Evolutionary conservation across 2,113 vertebrate species (phyloP).

Genomic region (Poecile atricapillus): DNA sequence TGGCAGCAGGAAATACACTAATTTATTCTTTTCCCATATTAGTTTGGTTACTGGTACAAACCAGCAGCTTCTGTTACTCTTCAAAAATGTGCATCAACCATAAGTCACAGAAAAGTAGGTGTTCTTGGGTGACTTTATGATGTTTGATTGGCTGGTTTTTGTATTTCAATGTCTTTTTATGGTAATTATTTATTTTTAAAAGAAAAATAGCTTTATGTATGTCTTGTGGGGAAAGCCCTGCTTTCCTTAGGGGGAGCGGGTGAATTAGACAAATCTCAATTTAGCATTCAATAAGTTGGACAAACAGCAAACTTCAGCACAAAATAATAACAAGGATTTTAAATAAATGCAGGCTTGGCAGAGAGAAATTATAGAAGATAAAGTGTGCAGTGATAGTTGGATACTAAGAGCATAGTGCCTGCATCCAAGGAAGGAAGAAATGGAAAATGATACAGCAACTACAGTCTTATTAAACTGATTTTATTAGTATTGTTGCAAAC

Average conservation of each 20-base stretch:
- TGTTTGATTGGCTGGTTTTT: background rate
- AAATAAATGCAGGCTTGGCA: background rate
- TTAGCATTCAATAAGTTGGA: background rate
- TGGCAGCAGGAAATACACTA: background rate
- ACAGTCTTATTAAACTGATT: background rate
- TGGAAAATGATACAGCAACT: background rate
- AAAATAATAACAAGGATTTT: background rate
- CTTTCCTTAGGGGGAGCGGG: background rate
- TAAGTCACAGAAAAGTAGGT: background rate
- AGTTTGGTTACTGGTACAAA: background rate
- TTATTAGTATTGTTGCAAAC: background rate
- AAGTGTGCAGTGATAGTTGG: background rate
- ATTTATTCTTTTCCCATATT: background rate
- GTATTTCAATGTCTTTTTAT: background rate
- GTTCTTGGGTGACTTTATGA: no score
- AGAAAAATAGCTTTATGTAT: background rate
- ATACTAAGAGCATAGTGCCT: background rate
- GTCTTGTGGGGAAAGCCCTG: background rate
- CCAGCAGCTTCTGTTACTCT: background rate
- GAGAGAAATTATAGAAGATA: background rate
- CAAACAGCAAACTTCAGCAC: background rate
- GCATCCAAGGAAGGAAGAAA: background rate
- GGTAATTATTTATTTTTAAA: background rate
- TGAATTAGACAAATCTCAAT: background rate
- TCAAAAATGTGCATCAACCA: background rate